Base-by-base conservation (phyloP, 2,888 invertebrate species). In the Hemaris fuciformis region DNA sequence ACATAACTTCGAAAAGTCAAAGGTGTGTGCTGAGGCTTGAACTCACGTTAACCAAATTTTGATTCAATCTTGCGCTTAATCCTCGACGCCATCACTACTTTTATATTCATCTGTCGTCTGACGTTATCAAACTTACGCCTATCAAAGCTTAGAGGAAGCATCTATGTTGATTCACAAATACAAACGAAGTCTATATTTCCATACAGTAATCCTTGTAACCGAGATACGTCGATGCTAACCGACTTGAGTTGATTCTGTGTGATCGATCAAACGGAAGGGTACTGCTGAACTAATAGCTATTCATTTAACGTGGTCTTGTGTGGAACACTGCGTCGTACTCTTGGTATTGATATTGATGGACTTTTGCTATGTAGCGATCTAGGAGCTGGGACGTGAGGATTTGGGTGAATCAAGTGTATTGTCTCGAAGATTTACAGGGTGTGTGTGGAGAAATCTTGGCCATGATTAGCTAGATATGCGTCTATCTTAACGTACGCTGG, bases 251-350 rank as follows among this genome's bases (percentile, higher is more conserved):
- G 64, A 62, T 63, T 62, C 64, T 57, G 60, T 41, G 59, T 61
- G 61, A 66, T 66, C 63, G 60, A 64, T 66, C 64, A 63, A 57
- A 57, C 41, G 57, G 45, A 57, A 64, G 61, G 56, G 10, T 13
- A 56, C 43, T 43, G 57, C 60, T 46, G 38, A 48, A 41, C 64
- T 66, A 64, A 64, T 63, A 60, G 66, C 64, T 43, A 61, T 66
- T 64, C 64, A 66, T 64, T 64, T 61, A 63, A 62, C 57, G 60
- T 57, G 15, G 58, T 59, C 38, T 66, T 53, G 64, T 46, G 56
- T 61, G 18, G 31, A 31, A 18, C 53, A 53, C 7, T 53, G 53
- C 53, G 46, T 23, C 22, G 46, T 46, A 41, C 41, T 41, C 45
- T 45, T 45, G 43, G 18, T 18, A 27, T 53, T 53, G 53, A 53